A percentile compares a stretch with the other conserved stretches of the same genome.
phyloP scores from a whole-genome alignment of 2,113 vertebrate species.

The Candoia aspera region DNA sequence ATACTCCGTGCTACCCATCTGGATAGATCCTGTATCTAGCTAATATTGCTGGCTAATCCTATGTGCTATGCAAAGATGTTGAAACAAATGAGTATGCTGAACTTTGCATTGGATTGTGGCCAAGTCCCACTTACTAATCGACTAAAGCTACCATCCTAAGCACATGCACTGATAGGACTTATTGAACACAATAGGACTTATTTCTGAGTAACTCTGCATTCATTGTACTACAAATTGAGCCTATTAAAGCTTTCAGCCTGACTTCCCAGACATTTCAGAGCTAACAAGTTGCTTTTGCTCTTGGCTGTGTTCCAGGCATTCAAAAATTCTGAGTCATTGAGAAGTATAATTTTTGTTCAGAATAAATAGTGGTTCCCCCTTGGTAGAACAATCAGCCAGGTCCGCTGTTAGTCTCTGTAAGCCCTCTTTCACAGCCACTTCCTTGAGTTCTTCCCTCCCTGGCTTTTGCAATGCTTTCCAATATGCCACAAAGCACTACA shows the following conservation, averaged over 20 bases:
- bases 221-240: background rate
- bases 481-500: background rate
- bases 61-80: background rate
- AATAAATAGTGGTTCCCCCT: background rate
- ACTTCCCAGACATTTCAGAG: background rate
- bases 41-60: background rate
- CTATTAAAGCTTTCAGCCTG: background rate
- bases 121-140: background rate
- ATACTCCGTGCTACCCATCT: background rate
- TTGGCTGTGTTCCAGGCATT: background rate
- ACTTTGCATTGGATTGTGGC: background rate
- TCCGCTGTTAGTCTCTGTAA: background rate
- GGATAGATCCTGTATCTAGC: background rate
- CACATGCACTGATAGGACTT: background rate
- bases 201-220: background rate
- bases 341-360: background rate
- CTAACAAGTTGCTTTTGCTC: background rate
- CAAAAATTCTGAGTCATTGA: background rate
- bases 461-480: constrained; percentile 11
- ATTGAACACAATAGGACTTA: background rate
- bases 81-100: background rate
- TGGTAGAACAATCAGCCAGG: background rate
- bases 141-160: background rate
- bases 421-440: background rate
- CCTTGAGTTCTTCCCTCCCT: background rate